These are phyloP conservation scores for Odontamblyopus rebecca DNA, from an alignment of 2,797 vertebrate genomes.

Conservation along the genomic window DNA sequence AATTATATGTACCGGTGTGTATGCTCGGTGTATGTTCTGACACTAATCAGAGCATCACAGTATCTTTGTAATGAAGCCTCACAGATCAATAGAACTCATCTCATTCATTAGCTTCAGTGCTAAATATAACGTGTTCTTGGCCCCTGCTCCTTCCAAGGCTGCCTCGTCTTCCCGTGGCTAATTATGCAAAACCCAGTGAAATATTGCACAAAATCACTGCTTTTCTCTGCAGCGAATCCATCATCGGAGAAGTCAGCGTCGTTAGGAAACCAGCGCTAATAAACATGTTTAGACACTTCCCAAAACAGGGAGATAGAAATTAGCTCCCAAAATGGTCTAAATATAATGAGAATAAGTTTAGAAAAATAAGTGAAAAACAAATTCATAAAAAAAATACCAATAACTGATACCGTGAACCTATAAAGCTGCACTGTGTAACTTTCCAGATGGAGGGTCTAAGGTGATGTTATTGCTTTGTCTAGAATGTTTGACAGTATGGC, in stretches of 20 bases:
- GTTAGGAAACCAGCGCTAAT: slow-evolving; percentile 49
- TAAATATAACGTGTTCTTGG: slow-evolving; percentile 54
- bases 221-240: slow-evolving; percentile 40
- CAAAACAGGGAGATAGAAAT: slow-evolving; percentile 36
- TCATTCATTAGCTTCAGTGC: slow-evolving; percentile 61
- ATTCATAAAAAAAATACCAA: background rate
- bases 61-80: slow-evolving; percentile 62
- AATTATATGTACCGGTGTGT: background rate
- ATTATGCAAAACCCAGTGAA: slow-evolving; percentile 65
- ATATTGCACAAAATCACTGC: slow-evolving; percentile 59
- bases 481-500: too few relatives aligned
- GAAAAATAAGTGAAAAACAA: background rate
- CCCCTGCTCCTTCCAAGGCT: slow-evolving; percentile 43
- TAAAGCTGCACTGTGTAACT: background rate
- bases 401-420: too few relatives aligned
- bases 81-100: slow-evolving; percentile 70
- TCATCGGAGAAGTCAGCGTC: slow-evolving; percentile 35
- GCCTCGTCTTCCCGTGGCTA: slow-evolving; percentile 30
- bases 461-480: too few relatives aligned
- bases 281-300: slow-evolving; percentile 54
- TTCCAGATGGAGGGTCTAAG: too few relatives aligned
- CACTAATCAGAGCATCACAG: background rate
- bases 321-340: background rate
- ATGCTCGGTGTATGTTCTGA: background rate
- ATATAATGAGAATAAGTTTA: background rate